Base-by-base conservation (phyloP, 2,888 invertebrate genomes). In the Pomacea canaliculata region DNA sequence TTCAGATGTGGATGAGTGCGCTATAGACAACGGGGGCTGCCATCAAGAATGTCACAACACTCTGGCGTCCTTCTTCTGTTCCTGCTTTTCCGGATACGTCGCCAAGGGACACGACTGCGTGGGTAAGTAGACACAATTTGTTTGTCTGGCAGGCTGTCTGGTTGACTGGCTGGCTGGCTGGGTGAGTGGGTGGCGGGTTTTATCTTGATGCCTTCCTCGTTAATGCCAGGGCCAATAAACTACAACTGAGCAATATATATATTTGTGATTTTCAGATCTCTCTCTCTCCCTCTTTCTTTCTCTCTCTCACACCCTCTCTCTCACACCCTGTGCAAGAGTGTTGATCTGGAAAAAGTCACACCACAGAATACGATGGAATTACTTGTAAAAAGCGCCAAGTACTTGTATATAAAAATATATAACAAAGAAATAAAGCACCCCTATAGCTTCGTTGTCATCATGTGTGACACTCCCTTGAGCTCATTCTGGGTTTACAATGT, bases 1-100 rank as follows among this genome's bases (percentile, higher is more conserved):
- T 80, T 2, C 70, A 87, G 87, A 87, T 72, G 73, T 83, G 12
- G 80, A 87, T 63, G 87, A 87, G 72, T 87, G 87, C 69, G 70
- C 81, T 48, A 76, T 83, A 19, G 83, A 84, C 68, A 87, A 86
- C 68, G 86, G 86, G 12, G 83, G 85, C 3, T 87, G 87, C 75
- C 78, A 85, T 12, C 86, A 87, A 37, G 79, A 79, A 1, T 87
- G 87, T 69, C 78, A 82, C 70, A 87, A 87, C 79, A 83, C 83
- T 0, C 71, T 78, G 19, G 87, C 86, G 10, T 85, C 85, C 0
- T 85, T 80, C 70, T 83, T 84, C 76, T 87, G 87, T 73, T 73
- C 83, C 23, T 87, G 87, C 70, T 48, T 67, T 1, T 63, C 73
- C 4, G 87, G 86, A 16, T 87, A 82, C 70, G 63, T 76, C 4